Evolutionary conservation across 2,888 invertebrate species (phyloP), one percentile per base, ranked within the genome.

Genomic region (Mellilla xanthometata): DNA sequence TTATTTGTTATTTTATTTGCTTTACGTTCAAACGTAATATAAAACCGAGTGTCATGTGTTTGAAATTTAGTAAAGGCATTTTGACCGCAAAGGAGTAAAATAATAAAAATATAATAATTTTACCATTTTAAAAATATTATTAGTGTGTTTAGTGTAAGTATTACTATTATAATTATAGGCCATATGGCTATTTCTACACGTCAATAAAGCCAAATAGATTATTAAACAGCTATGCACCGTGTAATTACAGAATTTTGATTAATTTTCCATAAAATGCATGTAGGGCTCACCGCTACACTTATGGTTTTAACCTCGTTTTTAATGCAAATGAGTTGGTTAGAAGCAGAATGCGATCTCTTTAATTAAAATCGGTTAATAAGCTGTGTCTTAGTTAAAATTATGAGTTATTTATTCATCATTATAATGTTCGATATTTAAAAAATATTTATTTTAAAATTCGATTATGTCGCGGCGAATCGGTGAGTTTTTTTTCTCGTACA

Each of bases 401-500:
- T 44, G 39, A 29, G 26, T 34, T 8, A 38, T 31, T 36, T 34
- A 42, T 35, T 27, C 24, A 24, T 24, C 3, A 11, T 28, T 28
- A 9, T 28, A 11, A 3, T 5, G n/a, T n/a, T n/a, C n/a, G n/a
- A 10, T 11, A 28, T 4, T 28, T 10, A 28, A 4, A 19, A 6
- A 19, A 4, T 24, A 19, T 19, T 19, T 19, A 19, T 19, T 19
- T 19, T 19, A 19, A 5, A 19, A 3, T 5, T 19, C 3, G 6
- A 1, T 24, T 24, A 19, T 10, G 30, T 57, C n/a, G n/a, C n/a
- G n/a, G 52, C 52, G 59, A 45, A 58, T 58, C 59, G 64, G 51
- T 54, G 57, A 62, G 58, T 57, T 61, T 54, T 61, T 61, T 68
- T 62, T 53, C 62, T 64, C 60, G 36, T 57, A 58, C 58, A 79